These are phyloP conservation scores for Sitophilus oryzae DNA, from an alignment of 1,140 invertebrate genomes.

Conservation along the genomic window DNA sequence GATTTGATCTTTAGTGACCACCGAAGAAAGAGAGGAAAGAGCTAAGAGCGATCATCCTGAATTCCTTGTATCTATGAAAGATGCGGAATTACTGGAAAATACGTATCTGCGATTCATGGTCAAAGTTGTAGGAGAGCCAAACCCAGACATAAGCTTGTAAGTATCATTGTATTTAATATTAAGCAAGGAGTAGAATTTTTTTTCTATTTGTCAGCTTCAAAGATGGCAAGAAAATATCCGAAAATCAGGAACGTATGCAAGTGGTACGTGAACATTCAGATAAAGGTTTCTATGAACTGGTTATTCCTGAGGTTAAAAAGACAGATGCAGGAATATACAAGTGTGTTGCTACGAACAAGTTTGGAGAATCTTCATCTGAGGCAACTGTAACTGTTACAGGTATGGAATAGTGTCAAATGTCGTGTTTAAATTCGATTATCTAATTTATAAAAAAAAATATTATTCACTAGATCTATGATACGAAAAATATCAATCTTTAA, in stretches of 20 bases:
- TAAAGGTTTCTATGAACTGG: slow-evolving; percentile 82
- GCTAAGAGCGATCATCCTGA: slow-evolving; percentile 67
- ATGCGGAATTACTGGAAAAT: slow-evolving; percentile 80
- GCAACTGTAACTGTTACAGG: slow-evolving; percentile 74
- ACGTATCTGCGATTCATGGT: slow-evolving; percentile 86
- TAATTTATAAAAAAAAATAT: no score
- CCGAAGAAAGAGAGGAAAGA: slow-evolving; percentile 63
- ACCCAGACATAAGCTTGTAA: slow-evolving; percentile 80
- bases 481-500: no score
- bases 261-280: slow-evolving; percentile 70
- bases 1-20: slow-evolving; percentile 56
- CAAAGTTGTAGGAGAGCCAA: slow-evolving; percentile 80
- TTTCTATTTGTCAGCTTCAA: slow-evolving; percentile 64
- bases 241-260: slow-evolving; percentile 63
- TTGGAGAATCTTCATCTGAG: slow-evolving; percentile 70
- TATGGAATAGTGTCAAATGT: no score
- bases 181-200: not conserved
- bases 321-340: slow-evolving; percentile 84
- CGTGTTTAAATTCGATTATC: no score
- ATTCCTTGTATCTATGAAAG: slow-evolving; percentile 76
- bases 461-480: no score
- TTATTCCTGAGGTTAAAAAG: slow-evolving; percentile 75
- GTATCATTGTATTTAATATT: slow-evolving; percentile 42
- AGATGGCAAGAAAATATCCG: slow-evolving; percentile 65
- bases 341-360: slow-evolving; percentile 79